phyloP scores from a whole-genome alignment of 2,888 invertebrate genomes.

The Hylaea fasciaria region DNA sequence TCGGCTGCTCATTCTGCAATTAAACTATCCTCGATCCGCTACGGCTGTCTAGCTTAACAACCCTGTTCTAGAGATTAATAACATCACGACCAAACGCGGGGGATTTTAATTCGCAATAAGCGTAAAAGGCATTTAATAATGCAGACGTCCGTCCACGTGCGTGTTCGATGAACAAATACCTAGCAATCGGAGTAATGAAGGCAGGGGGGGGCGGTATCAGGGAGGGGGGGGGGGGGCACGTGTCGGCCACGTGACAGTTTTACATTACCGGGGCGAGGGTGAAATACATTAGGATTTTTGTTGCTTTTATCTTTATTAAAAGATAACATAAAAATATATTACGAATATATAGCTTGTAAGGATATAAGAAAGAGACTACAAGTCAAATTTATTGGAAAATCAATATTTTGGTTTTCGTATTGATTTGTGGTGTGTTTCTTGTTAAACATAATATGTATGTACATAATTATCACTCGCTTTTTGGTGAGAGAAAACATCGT shows the following conservation, averaged over 20 bases:
- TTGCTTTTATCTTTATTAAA: slow-evolving; percentile 56
- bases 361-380: background rate
- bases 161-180: slow-evolving; percentile 76
- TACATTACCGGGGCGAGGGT: slow-evolving; percentile 68
- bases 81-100: slow-evolving; percentile 61
- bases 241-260: slow-evolving; percentile 79
- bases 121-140: slow-evolving; percentile 85
- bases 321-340: slow-evolving; percentile 45
- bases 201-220: slow-evolving; percentile 53
- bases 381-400: no score
- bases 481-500: no score
- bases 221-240: slow-evolving; percentile 59
- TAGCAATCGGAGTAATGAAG: slow-evolving; percentile 80
- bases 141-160: slow-evolving; percentile 80
- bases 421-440: no score
- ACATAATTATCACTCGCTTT: no score
- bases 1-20: slow-evolving; percentile 59
- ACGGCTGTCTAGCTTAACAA: slow-evolving; percentile 35
- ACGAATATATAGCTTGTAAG: background rate
- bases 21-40: slow-evolving; percentile 42
- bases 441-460: no score
- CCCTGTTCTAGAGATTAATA: slow-evolving; percentile 64
- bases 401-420: no score
- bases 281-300: slow-evolving; percentile 67
- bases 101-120: slow-evolving; percentile 80